phyloP scores from a whole-genome alignment of 2,113 vertebrate species.

The Pongo abelii region DNA sequence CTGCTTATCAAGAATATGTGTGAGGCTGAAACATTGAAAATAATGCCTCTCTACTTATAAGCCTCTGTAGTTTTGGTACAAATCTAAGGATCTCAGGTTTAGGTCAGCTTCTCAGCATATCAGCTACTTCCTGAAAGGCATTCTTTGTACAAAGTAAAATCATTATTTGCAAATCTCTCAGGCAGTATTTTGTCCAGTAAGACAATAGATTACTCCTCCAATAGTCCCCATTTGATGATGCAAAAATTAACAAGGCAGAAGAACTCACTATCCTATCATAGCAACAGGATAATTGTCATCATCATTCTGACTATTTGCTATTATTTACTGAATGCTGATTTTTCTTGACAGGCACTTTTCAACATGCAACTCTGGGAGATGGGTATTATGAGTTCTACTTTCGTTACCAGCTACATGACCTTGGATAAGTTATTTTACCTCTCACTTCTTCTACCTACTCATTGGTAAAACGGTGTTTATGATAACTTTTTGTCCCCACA shows the following conservation, averaged over 20 bases:
- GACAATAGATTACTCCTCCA: not conserved
- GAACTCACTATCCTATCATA: not conserved
- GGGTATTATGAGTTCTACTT: not conserved
- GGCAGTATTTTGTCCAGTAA: not conserved
- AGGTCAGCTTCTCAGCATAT: not conserved
- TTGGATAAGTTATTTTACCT: not conserved
- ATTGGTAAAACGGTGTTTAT: not conserved
- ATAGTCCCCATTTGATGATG: not conserved
- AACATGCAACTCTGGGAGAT: not conserved
- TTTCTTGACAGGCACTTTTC: not conserved
- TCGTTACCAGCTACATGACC: not conserved
- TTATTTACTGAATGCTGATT: conserved; percentile 5
- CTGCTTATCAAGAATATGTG: conserved; percentile 22
- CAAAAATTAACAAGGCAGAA: not conserved
- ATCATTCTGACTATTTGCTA: not conserved
- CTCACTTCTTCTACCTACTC: not conserved
- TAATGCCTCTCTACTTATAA: conserved; percentile 3
- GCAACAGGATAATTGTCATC: not conserved
- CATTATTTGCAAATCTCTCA: not conserved
- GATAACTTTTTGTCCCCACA: not conserved
- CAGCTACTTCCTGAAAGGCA: not conserved
- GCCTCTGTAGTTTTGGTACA: not conserved
- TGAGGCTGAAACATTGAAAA: not conserved
- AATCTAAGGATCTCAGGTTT: not conserved
- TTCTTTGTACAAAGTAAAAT: not conserved